Evolutionary conservation across 2,888 invertebrate species (phyloP).

Genomic region (Fragum fragum): DNA sequence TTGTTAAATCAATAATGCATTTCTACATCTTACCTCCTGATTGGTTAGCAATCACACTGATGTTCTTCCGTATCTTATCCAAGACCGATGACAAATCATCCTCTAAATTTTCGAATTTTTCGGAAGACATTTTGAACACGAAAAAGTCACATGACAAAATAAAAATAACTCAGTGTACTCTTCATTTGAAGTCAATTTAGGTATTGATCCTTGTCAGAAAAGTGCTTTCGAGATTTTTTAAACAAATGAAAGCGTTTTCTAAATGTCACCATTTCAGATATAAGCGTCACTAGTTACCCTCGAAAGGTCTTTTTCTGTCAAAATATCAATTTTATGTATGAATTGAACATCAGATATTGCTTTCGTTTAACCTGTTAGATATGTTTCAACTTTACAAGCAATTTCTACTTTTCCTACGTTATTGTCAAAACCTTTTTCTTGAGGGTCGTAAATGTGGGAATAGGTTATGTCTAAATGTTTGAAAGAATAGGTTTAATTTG

Average conservation of each 20-base stretch:
- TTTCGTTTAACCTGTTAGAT: no score
- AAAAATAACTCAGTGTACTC: constrained; percentile 12
- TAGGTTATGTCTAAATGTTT: no score
- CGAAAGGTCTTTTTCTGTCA: no score
- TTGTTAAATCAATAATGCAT: no score
- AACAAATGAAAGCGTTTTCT: constrained; percentile 12
- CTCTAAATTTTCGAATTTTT: constrained; percentile 86
- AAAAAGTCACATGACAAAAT: constrained; percentile 22
- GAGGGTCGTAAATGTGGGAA: no score
- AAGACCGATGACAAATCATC: constrained; percentile 83
- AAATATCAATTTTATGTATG: no score
- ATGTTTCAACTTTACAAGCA: no score
- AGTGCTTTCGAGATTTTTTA: neutral
- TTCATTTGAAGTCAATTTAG: neutral
- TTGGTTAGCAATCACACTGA: constrained; percentile 63
- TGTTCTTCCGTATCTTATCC: constrained; percentile 75
- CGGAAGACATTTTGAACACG: constrained; percentile 82
- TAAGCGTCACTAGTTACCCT: constrained; percentile 41
- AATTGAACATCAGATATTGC: no score
- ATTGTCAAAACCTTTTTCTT: no score
- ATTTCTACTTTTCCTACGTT: no score
- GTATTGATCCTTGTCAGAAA: neutral
- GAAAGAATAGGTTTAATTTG: no score
- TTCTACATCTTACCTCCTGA: constrained; percentile 74
- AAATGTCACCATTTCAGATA: neutral